Conservation (phyloP, 2,113 vertebrate genomes). For the Abramis brama region DNA sequence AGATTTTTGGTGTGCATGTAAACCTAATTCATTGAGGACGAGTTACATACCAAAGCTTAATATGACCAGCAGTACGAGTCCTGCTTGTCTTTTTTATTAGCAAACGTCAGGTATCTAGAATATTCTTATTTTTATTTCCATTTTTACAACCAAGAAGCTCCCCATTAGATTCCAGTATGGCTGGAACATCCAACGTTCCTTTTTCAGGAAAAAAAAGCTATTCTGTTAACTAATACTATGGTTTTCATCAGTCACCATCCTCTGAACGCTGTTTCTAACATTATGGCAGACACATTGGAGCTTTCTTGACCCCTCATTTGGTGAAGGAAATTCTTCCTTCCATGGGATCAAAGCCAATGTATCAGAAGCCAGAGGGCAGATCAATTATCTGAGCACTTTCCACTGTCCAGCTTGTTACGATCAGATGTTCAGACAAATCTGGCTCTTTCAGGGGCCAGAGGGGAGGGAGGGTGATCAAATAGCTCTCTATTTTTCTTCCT, state of each 20-base stretch:
- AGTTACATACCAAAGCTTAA: not conserved
- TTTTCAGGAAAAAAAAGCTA: not conserved
- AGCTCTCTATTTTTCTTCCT: constrained; percentile 61
- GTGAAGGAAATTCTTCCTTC: constrained; percentile 64
- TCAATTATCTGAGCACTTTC: constrained; percentile 72
- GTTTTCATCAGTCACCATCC: not conserved
- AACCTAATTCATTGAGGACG: not conserved
- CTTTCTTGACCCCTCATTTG: constrained; percentile 55
- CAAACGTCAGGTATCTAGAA: not conserved
- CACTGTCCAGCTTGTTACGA: constrained; percentile 63
- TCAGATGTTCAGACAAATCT: constrained; percentile 66
- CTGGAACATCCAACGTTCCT: not conserved
- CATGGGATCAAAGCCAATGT: constrained; percentile 68
- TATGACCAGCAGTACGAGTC: not conserved
- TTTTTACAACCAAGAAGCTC: not conserved
- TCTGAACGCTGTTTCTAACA: not conserved
- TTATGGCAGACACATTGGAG: constrained; percentile 26
- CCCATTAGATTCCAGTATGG: not conserved
- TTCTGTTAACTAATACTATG: not conserved
- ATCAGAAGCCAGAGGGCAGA: constrained; percentile 67
- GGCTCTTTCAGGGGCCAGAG: constrained; percentile 62
- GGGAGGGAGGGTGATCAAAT: constrained; percentile 57
- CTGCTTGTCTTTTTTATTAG: not conserved
- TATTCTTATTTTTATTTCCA: not conserved
- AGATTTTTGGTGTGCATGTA: not conserved